Evolutionary conservation across 2,797 vertebrate genomes (phyloP).

Genomic region (Myripristis jacobus): DNA sequence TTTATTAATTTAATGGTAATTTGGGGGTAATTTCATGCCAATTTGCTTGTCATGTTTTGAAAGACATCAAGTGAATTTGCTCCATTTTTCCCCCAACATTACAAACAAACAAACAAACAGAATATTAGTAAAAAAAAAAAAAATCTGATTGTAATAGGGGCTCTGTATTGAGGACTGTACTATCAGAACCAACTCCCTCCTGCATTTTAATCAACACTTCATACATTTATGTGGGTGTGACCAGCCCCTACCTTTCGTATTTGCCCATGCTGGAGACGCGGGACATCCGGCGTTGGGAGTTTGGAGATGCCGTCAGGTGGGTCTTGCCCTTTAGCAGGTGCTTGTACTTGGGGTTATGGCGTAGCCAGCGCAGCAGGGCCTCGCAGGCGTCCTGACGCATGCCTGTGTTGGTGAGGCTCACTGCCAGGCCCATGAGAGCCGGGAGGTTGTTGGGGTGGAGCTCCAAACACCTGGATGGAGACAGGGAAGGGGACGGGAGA

Average conservation of each 20-base stretch:
- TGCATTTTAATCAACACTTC: no score
- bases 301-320: constrained; percentile 85
- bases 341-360: constrained; percentile 96
- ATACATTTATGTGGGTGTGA: neutral
- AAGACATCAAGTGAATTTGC: no score
- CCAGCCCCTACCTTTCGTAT: constrained; percentile 70
- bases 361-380: constrained; percentile 92
- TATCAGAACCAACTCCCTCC: no score
- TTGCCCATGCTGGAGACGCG: constrained; percentile 74
- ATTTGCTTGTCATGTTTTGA: no score
- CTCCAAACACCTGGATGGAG: constrained; percentile 91
- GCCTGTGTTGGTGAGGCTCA: constrained; percentile 97
- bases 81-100: no score
- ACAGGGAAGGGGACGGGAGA: constrained; percentile 22
- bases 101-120: no score
- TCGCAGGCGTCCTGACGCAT: constrained; percentile 95
- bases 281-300: constrained; percentile 88
- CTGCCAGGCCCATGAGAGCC: constrained; percentile 95
- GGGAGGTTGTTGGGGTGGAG: constrained; percentile 96
- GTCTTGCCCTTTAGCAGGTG: constrained; percentile 88
- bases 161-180: no score
- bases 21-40: no score
- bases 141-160: no score
- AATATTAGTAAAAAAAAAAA: no score
- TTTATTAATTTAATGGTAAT: no score